Conservation (phyloP, 2,888 invertebrate species). For the Lasioglossum calceatum region DNA sequence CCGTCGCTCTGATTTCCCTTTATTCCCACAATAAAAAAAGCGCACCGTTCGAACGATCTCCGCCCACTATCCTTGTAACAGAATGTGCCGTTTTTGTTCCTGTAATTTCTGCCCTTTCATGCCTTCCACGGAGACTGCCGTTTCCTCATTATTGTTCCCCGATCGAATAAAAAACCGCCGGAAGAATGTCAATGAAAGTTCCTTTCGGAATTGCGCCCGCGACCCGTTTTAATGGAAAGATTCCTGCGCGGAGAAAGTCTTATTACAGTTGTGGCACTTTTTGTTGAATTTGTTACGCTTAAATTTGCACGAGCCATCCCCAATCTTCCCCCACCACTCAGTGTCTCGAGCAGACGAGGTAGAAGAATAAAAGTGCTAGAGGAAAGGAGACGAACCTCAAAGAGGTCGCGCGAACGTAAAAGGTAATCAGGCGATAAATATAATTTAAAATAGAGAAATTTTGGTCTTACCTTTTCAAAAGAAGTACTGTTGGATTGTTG, state of each 20-base stretch:
- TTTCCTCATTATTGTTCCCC: not conserved
- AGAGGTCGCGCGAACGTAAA: not conserved
- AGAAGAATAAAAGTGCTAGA: not conserved
- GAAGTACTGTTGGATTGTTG: not conserved
- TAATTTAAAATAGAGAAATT: not conserved
- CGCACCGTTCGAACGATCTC: not conserved
- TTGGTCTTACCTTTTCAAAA: not conserved
- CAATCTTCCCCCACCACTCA: not conserved
- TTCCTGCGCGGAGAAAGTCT: not conserved
- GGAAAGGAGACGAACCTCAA: not conserved
- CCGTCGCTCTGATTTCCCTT: not conserved
- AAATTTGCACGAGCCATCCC: not conserved
- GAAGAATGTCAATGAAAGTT: conserved; percentile 24
- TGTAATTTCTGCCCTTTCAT: not conserved
- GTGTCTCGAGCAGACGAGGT: not conserved
- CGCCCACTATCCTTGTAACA: not conserved
- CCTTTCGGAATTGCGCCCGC: not conserved
- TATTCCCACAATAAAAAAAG: not conserved
- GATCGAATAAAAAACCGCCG: not conserved
- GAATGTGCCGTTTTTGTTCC: not conserved
- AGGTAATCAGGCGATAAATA: not conserved
- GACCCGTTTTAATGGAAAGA: conserved; percentile 6
- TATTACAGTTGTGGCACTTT: not conserved
- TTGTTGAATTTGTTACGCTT: not conserved
- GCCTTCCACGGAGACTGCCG: not conserved